A percentile compares a stretch with the other conserved stretches of the same genome.
These are phyloP conservation scores for Leucopsar rothschildi DNA, from an alignment of 2,113 vertebrate genomes.

Conservation along the genomic window DNA sequence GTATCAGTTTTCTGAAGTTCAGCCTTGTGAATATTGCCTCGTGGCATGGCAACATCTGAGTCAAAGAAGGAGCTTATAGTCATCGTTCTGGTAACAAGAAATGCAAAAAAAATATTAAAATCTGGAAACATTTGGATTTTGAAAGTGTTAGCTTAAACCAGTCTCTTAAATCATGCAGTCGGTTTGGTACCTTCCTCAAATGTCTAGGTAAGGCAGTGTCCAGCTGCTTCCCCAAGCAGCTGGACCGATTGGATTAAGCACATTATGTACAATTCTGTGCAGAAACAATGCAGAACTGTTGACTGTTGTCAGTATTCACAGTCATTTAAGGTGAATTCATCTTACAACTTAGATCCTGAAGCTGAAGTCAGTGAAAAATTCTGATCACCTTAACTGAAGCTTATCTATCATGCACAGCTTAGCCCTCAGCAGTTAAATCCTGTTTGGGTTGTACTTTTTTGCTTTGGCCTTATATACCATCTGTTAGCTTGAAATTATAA, in stretches of 20 bases:
- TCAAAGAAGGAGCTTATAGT: not conserved
- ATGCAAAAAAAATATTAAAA: not conserved
- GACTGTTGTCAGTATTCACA: not conserved
- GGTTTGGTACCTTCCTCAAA: not conserved
- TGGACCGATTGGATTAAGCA: not conserved
- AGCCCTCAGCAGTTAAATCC: not conserved
- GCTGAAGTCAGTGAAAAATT: not conserved
- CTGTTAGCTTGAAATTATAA: not conserved
- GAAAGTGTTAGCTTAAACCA: not conserved
- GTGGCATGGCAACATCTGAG: not conserved
- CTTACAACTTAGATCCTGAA: not conserved
- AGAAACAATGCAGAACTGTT: not conserved
- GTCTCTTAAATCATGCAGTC: not conserved
- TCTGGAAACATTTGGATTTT: not conserved
- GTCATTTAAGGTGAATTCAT: not conserved
- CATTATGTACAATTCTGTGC: not conserved
- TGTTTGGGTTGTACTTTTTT: not conserved
- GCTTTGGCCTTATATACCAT: not conserved
- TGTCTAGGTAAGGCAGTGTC: not conserved
- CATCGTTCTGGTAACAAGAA: not conserved
- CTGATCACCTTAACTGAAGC: not conserved
- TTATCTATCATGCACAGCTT: not conserved
- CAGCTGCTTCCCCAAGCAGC: not conserved
- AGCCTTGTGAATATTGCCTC: not conserved
- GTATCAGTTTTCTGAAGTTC: not conserved